These are phyloP conservation scores for Callospermophilus lateralis DNA, from an alignment of 2,113 vertebrate species.

Conservation along the genomic window DNA sequence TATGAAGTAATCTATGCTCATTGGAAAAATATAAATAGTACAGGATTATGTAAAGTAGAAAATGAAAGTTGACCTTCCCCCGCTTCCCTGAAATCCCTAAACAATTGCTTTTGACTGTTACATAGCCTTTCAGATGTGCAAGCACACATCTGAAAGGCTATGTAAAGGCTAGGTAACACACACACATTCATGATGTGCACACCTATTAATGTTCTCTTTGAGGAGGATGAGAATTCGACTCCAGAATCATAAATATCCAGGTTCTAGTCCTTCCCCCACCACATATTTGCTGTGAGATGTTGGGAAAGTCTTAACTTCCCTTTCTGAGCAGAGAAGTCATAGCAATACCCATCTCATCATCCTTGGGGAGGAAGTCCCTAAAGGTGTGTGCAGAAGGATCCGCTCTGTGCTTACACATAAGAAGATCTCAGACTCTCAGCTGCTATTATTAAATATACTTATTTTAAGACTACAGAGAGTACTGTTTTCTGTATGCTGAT, in stretches of 20 bases:
- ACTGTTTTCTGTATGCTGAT: not conserved
- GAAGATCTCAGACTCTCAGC: not conserved
- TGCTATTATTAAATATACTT: not conserved
- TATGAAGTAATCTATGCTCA: not conserved
- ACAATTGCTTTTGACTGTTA: not conserved
- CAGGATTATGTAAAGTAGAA: constrained; percentile 2
- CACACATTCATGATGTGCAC: no score
- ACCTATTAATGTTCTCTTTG: not conserved
- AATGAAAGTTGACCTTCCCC: not conserved
- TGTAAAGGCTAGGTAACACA: no score
- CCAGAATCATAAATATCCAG: not conserved
- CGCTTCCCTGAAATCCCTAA: not conserved
- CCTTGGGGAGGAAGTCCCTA: not conserved
- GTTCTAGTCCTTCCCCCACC: not conserved
- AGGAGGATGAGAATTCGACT: constrained; percentile 1
- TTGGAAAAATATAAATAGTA: constrained; percentile 22
- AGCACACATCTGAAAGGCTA: not conserved
- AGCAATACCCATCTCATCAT: not conserved
- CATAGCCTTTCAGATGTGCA: not conserved
- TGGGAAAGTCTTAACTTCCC: not conserved
- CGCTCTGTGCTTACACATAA: not conserved
- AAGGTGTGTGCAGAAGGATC: not conserved
- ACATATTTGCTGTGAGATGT: not conserved
- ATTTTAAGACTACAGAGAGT: not conserved
- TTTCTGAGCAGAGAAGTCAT: not conserved